These are phyloP conservation scores for Phaethornis superciliosus DNA, from an alignment of 2,113 vertebrate genomes.

Conservation along the genomic window DNA sequence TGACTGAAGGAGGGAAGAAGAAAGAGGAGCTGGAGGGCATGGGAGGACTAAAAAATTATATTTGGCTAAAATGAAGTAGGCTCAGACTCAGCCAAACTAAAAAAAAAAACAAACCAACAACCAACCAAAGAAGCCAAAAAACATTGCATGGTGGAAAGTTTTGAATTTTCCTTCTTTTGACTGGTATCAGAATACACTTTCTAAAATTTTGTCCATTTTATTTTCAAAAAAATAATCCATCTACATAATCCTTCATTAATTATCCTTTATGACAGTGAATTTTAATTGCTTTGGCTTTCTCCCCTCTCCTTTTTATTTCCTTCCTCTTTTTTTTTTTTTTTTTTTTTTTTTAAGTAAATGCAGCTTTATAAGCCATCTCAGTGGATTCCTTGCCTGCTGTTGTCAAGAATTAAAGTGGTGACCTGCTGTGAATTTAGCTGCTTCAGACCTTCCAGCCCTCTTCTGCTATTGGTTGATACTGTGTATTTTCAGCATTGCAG, in stretches of 20 bases:
- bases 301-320: not conserved
- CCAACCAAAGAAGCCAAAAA: not conserved
- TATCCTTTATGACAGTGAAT: not conserved
- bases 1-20: not conserved
- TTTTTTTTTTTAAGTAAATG: not conserved
- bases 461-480: not conserved
- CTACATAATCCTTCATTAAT: not conserved
- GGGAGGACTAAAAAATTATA: not conserved
- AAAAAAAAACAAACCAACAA: not conserved
- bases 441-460: not conserved
- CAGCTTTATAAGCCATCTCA: not conserved
- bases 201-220: not conserved
- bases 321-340: no score
- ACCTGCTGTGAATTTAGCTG: not conserved
- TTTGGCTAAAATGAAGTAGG: not conserved
- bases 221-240: not conserved
- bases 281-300: not conserved
- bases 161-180: not conserved
- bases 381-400: not conserved
- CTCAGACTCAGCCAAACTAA: not conserved
- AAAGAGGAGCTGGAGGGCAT: fast-evolving
- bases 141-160: not conserved
- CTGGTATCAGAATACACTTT: not conserved
- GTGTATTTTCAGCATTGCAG: not conserved
- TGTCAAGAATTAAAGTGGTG: not conserved